phyloP scores from a whole-genome alignment of 2,797 vertebrate genomes.

The Enteromius thamalakanensis region DNA sequence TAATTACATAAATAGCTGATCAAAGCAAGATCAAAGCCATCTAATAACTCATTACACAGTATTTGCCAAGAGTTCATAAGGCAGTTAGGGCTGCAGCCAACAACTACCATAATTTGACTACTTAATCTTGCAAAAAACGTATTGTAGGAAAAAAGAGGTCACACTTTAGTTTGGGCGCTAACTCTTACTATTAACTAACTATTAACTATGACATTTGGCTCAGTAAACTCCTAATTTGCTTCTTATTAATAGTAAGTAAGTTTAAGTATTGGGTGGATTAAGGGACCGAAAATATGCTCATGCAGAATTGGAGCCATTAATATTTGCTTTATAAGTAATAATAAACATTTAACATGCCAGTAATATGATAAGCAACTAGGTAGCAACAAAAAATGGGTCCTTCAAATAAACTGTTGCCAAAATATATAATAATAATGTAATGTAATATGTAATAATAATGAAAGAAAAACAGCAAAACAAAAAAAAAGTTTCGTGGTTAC shows the following conservation, averaged over 20 bases:
- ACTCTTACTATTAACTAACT: neutral
- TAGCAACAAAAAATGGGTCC: neutral
- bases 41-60: neutral
- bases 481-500: neutral
- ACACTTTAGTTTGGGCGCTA: neutral
- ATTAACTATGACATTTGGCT: neutral
- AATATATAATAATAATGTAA: neutral
- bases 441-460: neutral
- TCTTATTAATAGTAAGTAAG: neutral
- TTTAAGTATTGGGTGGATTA: neutral
- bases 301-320: neutral
- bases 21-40: conserved; percentile 29
- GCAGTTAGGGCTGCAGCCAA: neutral
- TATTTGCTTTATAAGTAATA: neutral
- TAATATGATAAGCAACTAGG: neutral
- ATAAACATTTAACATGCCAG: neutral
- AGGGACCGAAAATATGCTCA: neutral
- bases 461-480: neutral
- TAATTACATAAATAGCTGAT: conserved; percentile 15
- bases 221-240: neutral
- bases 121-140: neutral
- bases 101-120: neutral
- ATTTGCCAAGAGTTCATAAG: neutral
- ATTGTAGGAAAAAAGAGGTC: neutral
- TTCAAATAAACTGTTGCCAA: neutral